Evolutionary conservation across 2,888 invertebrate species (phyloP).

Genomic region (Orthosia gothica): DNA sequence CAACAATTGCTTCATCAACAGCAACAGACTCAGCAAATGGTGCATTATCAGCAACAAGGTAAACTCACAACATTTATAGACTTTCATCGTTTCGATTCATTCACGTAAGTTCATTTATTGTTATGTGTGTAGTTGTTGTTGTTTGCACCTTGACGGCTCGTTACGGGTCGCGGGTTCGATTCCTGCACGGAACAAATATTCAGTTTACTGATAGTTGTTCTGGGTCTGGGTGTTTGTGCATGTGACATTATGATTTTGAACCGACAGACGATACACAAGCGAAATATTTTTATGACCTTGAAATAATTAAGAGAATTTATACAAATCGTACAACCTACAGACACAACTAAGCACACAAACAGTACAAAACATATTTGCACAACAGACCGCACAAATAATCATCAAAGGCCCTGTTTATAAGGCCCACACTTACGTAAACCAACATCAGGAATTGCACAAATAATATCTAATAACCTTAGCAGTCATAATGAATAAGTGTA

Average conservation of each 20-base stretch:
- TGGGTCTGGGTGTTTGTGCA: conserved; percentile 10
- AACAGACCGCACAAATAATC: neutral
- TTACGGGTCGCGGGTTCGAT: conserved; percentile 6
- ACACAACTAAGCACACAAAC: neutral
- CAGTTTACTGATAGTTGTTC: conserved; percentile 4
- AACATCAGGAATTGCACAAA: too few relatives aligned
- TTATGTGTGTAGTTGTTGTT: conserved; percentile 10
- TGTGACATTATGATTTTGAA: conserved; percentile 25
- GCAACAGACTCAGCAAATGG: conserved; percentile 87
- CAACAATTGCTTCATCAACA: conserved; percentile 83
- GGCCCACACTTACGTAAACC: too few relatives aligned
- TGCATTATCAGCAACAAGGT: conserved; percentile 87
- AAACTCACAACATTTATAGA: conserved; percentile 11
- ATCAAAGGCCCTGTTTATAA: too few relatives aligned
- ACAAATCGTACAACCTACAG: neutral
- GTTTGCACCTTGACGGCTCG: neutral
- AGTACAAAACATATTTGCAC: neutral
- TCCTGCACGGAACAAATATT: neutral
- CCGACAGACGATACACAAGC: neutral
- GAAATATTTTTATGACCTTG: neutral
- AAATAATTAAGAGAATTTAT: neutral
- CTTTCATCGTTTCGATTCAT: conserved; percentile 5
- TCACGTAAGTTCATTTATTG: conserved; percentile 19
- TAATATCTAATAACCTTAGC: too few relatives aligned
- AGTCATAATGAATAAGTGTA: too few relatives aligned